Percentiles rank a stretch among this genome's conserved stretches.
Conservation (phyloP, 2,888 invertebrate genomes). For the Plusia festucae region DNA sequence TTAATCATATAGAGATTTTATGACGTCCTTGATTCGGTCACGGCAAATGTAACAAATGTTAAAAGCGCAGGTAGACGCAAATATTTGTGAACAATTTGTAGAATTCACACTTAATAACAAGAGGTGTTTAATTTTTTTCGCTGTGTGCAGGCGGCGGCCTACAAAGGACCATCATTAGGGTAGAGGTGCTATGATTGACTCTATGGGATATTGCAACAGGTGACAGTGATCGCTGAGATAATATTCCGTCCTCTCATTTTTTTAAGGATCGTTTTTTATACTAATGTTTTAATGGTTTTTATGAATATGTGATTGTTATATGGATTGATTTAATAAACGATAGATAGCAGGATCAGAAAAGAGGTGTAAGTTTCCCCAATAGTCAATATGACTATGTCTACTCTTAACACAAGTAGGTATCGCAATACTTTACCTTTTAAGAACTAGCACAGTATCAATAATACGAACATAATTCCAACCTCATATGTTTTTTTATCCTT, state of each 20-base stretch:
- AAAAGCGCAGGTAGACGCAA: conserved; percentile 88
- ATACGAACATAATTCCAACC: too few species aligned
- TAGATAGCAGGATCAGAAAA: too few species aligned
- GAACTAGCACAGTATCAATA: too few species aligned
- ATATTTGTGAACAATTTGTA: conserved; percentile 89
- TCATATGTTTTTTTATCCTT: too few species aligned
- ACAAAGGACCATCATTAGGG: conserved; percentile 82
- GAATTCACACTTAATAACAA: conserved; percentile 89
- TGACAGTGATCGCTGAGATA: conserved; percentile 67
- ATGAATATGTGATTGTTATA: neutral
- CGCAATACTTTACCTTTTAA: too few species aligned
- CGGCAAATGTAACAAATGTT: conserved; percentile 81
- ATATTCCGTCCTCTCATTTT: conserved; percentile 35
- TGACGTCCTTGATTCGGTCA: conserved; percentile 80
- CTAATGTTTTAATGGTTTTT: neutral
- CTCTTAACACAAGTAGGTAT: too few species aligned
- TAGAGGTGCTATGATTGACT: conserved; percentile 80
- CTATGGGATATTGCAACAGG: conserved; percentile 77
- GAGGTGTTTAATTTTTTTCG: conserved; percentile 74
- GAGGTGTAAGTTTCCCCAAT: too few species aligned
- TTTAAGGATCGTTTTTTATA: conserved; percentile 10
- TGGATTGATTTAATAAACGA: neutral
- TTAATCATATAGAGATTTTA: conserved; percentile 79
- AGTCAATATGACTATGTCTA: too few species aligned
- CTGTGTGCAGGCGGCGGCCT: conserved; percentile 72